Evolutionary conservation across 2,888 invertebrate species (phyloP).

Genomic region (Seira ritae): DNA sequence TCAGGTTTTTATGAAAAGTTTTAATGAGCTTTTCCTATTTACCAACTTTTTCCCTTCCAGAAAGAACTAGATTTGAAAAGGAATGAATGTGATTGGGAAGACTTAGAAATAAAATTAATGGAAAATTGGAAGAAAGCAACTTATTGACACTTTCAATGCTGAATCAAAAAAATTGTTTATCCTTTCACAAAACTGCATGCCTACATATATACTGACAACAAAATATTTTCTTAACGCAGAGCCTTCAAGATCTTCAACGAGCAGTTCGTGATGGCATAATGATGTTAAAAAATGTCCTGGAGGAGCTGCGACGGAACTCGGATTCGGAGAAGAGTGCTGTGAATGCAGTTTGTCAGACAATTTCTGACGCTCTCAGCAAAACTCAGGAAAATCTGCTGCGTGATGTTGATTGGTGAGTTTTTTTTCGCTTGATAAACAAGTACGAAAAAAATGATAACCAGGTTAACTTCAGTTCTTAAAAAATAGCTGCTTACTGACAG

Average conservation of each 20-base stretch:
- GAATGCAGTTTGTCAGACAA: constrained; percentile 81
- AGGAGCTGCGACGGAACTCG: constrained; percentile 82
- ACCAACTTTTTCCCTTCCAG: not conserved
- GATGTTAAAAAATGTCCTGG: constrained; percentile 81
- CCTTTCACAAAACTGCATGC: no score
- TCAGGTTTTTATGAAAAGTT: not conserved
- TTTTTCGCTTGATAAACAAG: not conserved
- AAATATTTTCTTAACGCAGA: constrained; percentile 74
- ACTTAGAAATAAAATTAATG: no score
- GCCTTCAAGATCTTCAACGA: constrained; percentile 80
- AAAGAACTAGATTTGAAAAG: no score
- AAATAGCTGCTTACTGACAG: not conserved
- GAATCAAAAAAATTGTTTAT: no score
- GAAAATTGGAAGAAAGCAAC: no score
- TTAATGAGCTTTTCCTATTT: not conserved
- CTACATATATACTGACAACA: no score
- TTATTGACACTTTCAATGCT: no score
- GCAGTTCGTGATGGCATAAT: constrained; percentile 83
- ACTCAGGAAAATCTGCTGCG: constrained; percentile 82
- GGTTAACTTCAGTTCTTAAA: constrained; percentile 13
- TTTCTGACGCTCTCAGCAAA: constrained; percentile 82
- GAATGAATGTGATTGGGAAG: no score
- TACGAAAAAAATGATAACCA: constrained; percentile 30
- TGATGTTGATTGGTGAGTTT: constrained; percentile 82
- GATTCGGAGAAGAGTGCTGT: constrained; percentile 82